phyloP scores from a whole-genome alignment of 2,888 invertebrate species.

The Phengaris arion region DNA sequence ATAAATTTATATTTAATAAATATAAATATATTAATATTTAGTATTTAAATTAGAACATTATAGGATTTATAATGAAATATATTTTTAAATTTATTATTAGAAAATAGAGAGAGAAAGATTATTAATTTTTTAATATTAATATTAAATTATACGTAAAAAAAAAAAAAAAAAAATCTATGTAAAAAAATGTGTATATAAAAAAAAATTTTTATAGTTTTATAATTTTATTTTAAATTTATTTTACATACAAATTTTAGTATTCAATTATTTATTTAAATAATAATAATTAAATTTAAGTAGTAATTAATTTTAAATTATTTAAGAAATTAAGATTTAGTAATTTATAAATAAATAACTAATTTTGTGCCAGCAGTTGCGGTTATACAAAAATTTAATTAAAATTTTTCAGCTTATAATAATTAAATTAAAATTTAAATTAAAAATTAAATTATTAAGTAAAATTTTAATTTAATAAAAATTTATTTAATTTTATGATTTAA shows the following conservation, averaged over 20 bases:
- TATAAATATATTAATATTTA: conserved; percentile 41
- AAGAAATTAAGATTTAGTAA: conserved; percentile 82
- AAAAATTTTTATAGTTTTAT: conserved; percentile 72
- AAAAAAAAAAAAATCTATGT: conserved; percentile 61
- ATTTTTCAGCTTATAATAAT: conserved; percentile 54
- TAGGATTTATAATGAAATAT: conserved; percentile 57
- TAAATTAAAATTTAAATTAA: conserved; percentile 54
- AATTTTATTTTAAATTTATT: conserved; percentile 74
- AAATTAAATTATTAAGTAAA: conserved; percentile 77
- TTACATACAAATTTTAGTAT: conserved; percentile 78
- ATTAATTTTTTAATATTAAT: conserved; percentile 39
- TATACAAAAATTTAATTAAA: conserved; percentile 81
- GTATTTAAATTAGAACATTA: conserved; percentile 37
- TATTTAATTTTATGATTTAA: conserved; percentile 58
- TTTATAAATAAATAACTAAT: conserved; percentile 79
- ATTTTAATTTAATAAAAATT: conserved; percentile 75
- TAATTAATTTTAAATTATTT: conserved; percentile 72
- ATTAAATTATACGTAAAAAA: conserved; percentile 43
- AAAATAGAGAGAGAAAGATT: conserved; percentile 43
- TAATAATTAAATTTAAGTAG: conserved; percentile 44
- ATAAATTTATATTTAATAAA: conserved; percentile 43
- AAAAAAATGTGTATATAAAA: conserved; percentile 47
- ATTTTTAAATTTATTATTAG: conserved; percentile 46
- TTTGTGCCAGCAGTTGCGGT: conserved; percentile 86
- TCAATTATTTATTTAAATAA: conserved; percentile 64